Evolutionary conservation across 2,888 invertebrate species (phyloP).

Genomic region (Meteorus cinctellus): DNA sequence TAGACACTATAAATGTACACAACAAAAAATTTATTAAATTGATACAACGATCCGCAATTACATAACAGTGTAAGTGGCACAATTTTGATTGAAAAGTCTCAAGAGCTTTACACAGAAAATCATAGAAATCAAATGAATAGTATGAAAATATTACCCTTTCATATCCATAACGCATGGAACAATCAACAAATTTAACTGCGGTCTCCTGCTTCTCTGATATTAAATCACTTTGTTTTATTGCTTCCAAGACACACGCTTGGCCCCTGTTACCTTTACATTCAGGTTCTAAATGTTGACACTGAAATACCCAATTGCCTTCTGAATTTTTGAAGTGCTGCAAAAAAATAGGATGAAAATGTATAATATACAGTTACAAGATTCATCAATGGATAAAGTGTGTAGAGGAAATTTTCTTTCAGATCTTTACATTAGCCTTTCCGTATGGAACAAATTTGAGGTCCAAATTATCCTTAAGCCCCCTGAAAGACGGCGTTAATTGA

Average conservation of each 20-base stretch:
- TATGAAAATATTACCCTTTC: slow-evolving; percentile 36
- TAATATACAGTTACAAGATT: background rate
- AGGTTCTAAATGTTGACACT: slow-evolving; percentile 75
- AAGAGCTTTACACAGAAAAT: background rate
- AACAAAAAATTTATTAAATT: background rate
- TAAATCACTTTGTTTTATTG: slow-evolving; percentile 59
- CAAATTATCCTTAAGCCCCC: slow-evolving; percentile 66
- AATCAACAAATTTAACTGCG: slow-evolving; percentile 68
- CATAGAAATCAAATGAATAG: background rate
- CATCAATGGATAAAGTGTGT: background rate
- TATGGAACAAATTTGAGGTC: slow-evolving; percentile 74
- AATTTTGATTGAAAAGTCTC: background rate
- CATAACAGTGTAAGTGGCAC: background rate
- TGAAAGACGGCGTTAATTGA: slow-evolving; percentile 73
- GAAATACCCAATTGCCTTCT: slow-evolving; percentile 65
- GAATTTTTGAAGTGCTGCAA: slow-evolving; percentile 48
- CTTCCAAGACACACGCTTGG: slow-evolving; percentile 74
- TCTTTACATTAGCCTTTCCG: slow-evolving; percentile 74
- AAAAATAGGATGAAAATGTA: slow-evolving; percentile 7
- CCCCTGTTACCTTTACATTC: slow-evolving; percentile 76
- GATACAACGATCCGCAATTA: background rate
- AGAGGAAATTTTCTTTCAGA: background rate
- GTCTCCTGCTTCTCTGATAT: slow-evolving; percentile 54
- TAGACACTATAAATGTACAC: slow-evolving; percentile 69
- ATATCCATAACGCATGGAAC: slow-evolving; percentile 68